Conservation (phyloP, 2,797 vertebrate genomes). For the Coracias cyanogaster region DNA sequence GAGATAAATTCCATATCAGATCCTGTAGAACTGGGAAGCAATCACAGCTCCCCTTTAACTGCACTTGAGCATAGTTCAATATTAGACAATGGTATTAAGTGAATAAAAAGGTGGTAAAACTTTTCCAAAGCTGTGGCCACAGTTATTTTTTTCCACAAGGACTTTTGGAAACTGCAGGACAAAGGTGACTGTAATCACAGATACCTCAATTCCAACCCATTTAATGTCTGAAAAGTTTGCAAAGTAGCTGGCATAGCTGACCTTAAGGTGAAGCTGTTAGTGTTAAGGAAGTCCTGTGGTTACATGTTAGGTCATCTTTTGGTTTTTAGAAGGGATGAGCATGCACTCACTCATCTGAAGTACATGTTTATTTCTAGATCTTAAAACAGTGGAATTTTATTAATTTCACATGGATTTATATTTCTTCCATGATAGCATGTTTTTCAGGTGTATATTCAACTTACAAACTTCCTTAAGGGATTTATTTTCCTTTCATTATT, state of each 20-base stretch:
- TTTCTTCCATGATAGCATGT: neutral
- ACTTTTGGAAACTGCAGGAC: neutral
- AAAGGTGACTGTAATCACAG: neutral
- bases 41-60: neutral
- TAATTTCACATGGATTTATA: neutral
- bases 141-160: neutral
- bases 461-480: neutral
- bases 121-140: neutral
- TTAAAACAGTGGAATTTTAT: neutral
- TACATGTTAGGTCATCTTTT: neutral
- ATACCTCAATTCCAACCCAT: neutral
- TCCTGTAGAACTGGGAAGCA: neutral
- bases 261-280: neutral
- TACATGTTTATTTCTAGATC: neutral
- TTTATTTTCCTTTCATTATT: neutral
- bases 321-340: neutral
- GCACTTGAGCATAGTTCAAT: neutral
- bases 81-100: neutral
- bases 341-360: neutral
- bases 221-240: neutral
- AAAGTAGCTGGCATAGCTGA: neutral
- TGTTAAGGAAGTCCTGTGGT: neutral
- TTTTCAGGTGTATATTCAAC: neutral
- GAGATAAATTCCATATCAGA: neutral
- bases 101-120: neutral